These are phyloP conservation scores for Diceros bicornis DNA, from an alignment of 2,797 vertebrate species.

Conservation along the genomic window DNA sequence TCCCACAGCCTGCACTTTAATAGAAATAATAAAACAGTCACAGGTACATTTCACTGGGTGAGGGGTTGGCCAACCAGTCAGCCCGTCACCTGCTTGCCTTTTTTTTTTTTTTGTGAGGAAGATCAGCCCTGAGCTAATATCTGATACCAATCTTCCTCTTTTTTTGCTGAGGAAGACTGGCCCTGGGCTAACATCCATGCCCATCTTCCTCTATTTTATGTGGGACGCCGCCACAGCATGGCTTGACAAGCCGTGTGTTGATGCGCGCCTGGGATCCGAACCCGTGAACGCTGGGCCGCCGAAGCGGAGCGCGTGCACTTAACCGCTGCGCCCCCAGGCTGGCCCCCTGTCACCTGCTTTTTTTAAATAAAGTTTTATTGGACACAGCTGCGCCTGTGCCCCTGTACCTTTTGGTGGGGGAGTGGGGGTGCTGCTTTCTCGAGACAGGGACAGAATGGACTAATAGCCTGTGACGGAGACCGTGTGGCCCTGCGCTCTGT, in stretches of 20 bases:
- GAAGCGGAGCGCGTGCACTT: no score
- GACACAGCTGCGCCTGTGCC: accelerated
- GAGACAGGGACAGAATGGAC: accelerated
- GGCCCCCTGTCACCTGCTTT: neutral
- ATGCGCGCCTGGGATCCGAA: no score
- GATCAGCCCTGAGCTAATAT: no score
- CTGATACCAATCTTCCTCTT: no score
- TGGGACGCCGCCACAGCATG: no score
- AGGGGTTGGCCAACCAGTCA: neutral
- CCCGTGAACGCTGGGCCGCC: no score
- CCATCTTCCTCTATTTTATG: no score
- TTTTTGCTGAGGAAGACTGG: no score
- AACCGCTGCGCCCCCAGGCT: no score
- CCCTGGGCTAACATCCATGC: no score
- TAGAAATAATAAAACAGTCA: neutral
- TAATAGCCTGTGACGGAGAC: neutral
- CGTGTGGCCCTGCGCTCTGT: neutral
- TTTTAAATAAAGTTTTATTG: neutral
- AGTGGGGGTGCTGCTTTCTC: neutral
- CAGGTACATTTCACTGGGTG: neutral
- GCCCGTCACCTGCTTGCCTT: neutral
- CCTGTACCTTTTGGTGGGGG: neutral
- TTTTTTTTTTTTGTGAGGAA: neutral
- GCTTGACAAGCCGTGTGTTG: no score
- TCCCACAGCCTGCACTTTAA: neutral